These are phyloP conservation scores for Lonchura striata DNA, from an alignment of 2,113 vertebrate genomes.

Conservation along the genomic window DNA sequence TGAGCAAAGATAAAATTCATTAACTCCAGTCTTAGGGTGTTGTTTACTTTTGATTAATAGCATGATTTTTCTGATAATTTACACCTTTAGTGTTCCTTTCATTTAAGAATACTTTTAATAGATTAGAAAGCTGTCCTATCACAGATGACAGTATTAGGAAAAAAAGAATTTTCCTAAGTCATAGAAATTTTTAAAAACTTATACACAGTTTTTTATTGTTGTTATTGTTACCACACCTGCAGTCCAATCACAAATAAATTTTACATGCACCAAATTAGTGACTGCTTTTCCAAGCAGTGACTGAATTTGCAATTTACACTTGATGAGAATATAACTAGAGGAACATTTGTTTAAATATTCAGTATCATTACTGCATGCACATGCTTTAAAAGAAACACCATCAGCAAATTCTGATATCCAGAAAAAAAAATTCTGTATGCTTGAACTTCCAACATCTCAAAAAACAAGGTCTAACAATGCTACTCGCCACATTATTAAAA, in stretches of 20 bases:
- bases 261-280: not conserved
- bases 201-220: not conserved
- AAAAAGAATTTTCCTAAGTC: not conserved
- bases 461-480: not conserved
- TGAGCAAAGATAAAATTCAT: not conserved
- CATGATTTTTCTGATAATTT: not conserved
- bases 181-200: not conserved
- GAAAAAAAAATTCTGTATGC: not conserved
- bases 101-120: not conserved
- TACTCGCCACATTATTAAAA: not conserved
- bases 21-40: not conserved
- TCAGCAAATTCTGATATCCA: not conserved
- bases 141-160: not conserved
- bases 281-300: not conserved
- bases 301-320: not conserved
- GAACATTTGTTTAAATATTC: not conserved
- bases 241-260: constrained; percentile 32
- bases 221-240: constrained; percentile 41
- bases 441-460: not conserved
- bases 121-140: not conserved
- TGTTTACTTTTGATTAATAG: not conserved
- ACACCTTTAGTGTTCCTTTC: not conserved
- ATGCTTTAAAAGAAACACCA: not conserved
- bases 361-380: not conserved
- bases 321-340: not conserved